Evolutionary conservation across 2,888 invertebrate genomes (phyloP), one percentile per base, ranked within the genome.

Genomic region (Eupeodes latifasciatus): DNA sequence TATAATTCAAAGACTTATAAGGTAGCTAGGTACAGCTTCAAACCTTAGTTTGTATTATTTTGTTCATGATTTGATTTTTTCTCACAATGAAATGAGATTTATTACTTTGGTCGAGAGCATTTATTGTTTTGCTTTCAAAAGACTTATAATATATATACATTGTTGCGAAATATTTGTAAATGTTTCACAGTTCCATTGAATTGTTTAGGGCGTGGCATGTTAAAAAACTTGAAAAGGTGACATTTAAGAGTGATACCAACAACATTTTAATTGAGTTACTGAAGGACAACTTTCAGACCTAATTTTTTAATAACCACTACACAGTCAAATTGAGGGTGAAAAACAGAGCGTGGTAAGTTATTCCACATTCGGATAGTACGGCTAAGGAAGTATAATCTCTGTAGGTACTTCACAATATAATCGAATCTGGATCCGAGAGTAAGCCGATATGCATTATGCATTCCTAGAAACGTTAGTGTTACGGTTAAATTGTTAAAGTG

Each of bases 91-190:
- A 36, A 55, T 55, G 47, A 69, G 62, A 82, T 82, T 82, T 77
- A 82, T 77, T 67, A 49, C 53, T 62, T 19, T 62, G 44, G 44
- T 11, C 53, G 34, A 36, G 76, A 62, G 62, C 44, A 69, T 75
- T 69, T 36, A 19, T 51, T 57, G 67, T 27, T 1, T 1, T 36
- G 66, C 51, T 61, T 80, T 66, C 61, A 67, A 75, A 40, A 59
- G 1, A 27, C 51, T 40, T 9, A 27, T 27, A 27, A 3, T 40
- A 5, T 40, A 3, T 40, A 44, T 36, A 67, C 59, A 75, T 62
- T 76, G 62, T 81, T 81, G 62, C 76, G 76, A 81, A 69, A 81
- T 62, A 82, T 64, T 76, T 76, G 71, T 71, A 82, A 76, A 69
- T 57, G 74, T 16, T 40, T 62, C 11, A 44, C 16, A 16, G 16